These are phyloP conservation scores for Drosophila trapezifrons DNA, from an alignment of 1,140 invertebrate species.

Conservation along the genomic window DNA sequence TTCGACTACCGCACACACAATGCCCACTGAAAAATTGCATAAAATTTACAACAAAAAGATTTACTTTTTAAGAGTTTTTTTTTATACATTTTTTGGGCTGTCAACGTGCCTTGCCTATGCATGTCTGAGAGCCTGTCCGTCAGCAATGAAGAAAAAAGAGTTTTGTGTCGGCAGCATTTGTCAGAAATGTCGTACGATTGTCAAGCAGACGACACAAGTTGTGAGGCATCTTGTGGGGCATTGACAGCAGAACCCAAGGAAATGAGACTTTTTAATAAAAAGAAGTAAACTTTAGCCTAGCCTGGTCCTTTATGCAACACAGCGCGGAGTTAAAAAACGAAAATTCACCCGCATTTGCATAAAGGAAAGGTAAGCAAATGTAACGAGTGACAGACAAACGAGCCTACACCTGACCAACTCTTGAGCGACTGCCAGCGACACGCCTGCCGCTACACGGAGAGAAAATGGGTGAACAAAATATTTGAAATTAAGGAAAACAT, in stretches of 20 bases:
- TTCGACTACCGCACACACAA: conserved; percentile 34
- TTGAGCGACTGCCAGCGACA: conserved; percentile 41
- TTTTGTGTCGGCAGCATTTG: conserved; percentile 75
- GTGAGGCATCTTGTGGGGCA: conserved; percentile 56
- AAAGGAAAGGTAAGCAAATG: conserved; percentile 74
- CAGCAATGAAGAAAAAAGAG: conserved; percentile 36
- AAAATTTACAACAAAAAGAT: conserved; percentile 64
- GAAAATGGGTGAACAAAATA: accelerated
- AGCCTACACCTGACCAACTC: conserved; percentile 73
- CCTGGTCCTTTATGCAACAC: conserved; percentile 34
- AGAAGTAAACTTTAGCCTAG: conserved; percentile 13
- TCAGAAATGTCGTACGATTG: conserved; percentile 79
- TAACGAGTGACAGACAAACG: conserved; percentile 76
- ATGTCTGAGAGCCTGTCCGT: conserved; percentile 56
- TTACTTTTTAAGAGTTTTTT: conserved; percentile 29
- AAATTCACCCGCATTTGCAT: conserved; percentile 65
- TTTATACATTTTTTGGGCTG: conserved; percentile 47
- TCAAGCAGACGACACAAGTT: conserved; percentile 62
- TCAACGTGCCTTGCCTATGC: conserved; percentile 69
- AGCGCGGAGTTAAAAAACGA: conserved; percentile 5
- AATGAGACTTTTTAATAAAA: conserved; percentile 26
- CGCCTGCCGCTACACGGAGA: conserved; percentile 9
- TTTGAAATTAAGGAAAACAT: background rate
- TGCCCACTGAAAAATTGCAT: conserved; percentile 66
- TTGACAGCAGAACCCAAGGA: conserved; percentile 51